Base-by-base conservation (phyloP, 1,140 invertebrate genomes). In the Wiebesia pumilae region DNA sequence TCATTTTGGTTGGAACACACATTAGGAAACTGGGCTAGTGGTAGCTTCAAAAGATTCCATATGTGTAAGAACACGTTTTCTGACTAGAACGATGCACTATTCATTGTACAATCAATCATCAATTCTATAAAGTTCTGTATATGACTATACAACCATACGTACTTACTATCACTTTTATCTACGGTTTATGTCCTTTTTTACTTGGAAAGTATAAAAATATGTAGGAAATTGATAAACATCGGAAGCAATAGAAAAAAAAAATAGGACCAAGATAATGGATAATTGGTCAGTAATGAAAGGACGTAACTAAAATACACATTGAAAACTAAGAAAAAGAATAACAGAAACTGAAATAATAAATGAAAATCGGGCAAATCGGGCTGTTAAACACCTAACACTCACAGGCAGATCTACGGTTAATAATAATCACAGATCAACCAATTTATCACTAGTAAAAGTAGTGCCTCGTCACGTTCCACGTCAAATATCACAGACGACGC, bases 351-450 rank as follows among this genome's bases (percentile, higher is more conserved):
- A 62, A 85, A 73, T 3, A 21, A 85, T 73, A 73, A 9, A 71
- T 9, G 71, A 80, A 65, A 80, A 71, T 89, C 90, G 92, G 91
- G 91, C 91, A 93, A 91, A 89, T 90, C 92, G 89, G 90, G 87
- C 90, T 92, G 89, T 90, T 89, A 86, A 89, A 92, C 91, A 93
- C 93, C 92, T 94, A 93, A 93, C 92, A 94, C 92, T 91, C 91
- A 93, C 93, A 93, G 90, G 93, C 92, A 93, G 92, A 92, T 91
- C 93, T 94, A 94, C 91, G 87, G 89, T 91, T 81, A 83, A 71
- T 83, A 83, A 33, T 83, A 87, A 87, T 83, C 47, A 87, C 90
- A 92, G 91, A 91, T 89, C 90, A 93, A 92, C 90, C 92, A 93
- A 92, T 90, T 90, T 91, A 86, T 92, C 89, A 89, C 89, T 91